Conservation (phyloP, 1,140 invertebrate species). For the Drosophila rufa region DNA sequence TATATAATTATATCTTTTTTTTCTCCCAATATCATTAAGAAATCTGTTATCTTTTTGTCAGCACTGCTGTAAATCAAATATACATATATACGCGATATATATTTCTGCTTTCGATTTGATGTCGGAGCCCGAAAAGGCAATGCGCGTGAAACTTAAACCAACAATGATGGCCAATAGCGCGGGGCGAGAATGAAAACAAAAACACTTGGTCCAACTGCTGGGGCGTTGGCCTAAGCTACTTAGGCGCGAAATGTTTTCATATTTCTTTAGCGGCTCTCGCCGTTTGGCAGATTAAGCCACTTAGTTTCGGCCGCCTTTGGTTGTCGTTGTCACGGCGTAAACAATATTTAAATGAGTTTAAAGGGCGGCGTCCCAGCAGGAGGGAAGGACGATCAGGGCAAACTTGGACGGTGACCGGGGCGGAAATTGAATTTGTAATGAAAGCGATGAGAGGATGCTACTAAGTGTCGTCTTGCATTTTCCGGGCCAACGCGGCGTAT, state of each 20-base stretch:
- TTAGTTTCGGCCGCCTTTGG: conserved; percentile 60
- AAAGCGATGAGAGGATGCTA: conserved; percentile 36
- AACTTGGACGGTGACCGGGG: conserved; percentile 25
- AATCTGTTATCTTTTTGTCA: background rate
- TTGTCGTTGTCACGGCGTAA: conserved; percentile 46
- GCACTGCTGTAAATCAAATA: background rate
- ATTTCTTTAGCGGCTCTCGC: conserved; percentile 48
- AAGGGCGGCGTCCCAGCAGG: conserved; percentile 25
- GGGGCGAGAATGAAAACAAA: conserved; percentile 43
- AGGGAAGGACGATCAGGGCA: background rate
- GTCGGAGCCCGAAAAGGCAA: conserved; percentile 31
- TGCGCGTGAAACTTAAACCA: conserved; percentile 61
- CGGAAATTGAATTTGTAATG: conserved; percentile 81
- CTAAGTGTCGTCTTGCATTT: conserved; percentile 72
- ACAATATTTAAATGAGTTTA: conserved; percentile 78
- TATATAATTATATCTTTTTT: background rate
- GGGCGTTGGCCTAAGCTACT: conserved; percentile 59
- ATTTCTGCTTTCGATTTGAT: conserved; percentile 55
- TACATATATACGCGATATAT: conserved; percentile 24
- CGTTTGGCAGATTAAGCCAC: conserved; percentile 77
- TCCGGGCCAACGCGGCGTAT: conserved; percentile 57
- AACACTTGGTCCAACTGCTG: conserved; percentile 40
- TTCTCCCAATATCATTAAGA: background rate
- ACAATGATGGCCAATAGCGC: conserved; percentile 15
- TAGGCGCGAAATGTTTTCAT: conserved; percentile 71